These are phyloP conservation scores for Chiroxiphia lanceolata DNA, from an alignment of 2,797 vertebrate species.

Conservation along the genomic window DNA sequence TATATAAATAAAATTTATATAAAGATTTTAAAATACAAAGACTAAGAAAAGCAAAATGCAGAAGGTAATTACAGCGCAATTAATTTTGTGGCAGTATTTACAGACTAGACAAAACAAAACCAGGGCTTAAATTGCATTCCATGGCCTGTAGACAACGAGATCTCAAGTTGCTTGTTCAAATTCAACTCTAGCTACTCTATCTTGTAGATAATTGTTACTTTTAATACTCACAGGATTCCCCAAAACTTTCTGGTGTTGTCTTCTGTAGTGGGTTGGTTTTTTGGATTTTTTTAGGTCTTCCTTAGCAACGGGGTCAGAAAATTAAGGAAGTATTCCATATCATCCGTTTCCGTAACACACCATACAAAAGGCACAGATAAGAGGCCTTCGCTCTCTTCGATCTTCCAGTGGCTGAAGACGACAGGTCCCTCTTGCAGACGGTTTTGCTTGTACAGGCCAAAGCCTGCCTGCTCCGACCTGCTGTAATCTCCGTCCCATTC, in stretches of 20 bases:
- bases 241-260: background rate
- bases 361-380: too few species aligned
- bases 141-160: background rate
- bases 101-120: background rate
- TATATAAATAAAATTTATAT: background rate
- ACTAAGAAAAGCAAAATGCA: background rate
- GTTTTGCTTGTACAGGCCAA: too few species aligned
- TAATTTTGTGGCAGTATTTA: background rate
- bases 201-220: background rate
- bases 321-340: too few species aligned
- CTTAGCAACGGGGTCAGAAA: too few species aligned
- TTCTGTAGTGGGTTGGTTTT: background rate
- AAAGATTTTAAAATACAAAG: background rate
- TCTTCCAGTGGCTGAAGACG: too few species aligned
- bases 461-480: too few species aligned
- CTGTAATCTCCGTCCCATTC: too few species aligned
- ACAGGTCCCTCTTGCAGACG: too few species aligned
- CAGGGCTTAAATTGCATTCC: background rate
- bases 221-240: background rate
- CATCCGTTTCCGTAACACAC: too few species aligned
- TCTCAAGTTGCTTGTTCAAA: background rate
- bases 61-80: background rate
- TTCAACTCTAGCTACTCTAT: background rate
- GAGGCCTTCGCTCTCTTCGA: too few species aligned
- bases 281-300: too few species aligned